These are phyloP conservation scores for Podarcis siculus DNA, from an alignment of 2,797 vertebrate genomes.

Conservation along the genomic window DNA sequence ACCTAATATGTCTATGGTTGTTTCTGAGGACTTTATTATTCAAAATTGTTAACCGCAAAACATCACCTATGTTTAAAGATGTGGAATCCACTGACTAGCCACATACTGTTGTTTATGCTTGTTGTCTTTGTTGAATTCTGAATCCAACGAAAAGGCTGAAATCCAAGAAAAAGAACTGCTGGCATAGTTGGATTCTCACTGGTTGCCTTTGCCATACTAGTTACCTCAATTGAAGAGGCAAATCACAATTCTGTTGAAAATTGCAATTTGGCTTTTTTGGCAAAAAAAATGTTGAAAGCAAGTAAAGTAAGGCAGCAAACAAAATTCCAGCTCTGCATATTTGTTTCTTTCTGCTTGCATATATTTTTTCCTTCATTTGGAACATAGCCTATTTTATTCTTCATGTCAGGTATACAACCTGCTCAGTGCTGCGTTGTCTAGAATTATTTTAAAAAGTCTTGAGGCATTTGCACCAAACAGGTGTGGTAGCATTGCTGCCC, in stretches of 20 bases:
- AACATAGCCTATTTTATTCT: not conserved
- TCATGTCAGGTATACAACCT: not conserved
- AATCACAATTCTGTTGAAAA: not conserved
- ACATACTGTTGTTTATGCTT: not conserved
- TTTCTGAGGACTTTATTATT: slow-evolving; percentile 13
- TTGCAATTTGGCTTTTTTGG: not conserved
- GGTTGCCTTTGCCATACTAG: not conserved
- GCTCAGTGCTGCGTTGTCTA: not conserved
- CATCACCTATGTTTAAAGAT: not conserved
- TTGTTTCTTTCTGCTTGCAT: not conserved
- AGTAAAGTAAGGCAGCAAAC: not conserved
- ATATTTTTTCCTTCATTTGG: not conserved
- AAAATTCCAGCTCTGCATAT: not conserved
- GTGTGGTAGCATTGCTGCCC: not conserved
- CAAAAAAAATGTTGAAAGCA: not conserved
- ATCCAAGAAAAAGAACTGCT: slow-evolving; percentile 1
- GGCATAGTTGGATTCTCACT: not conserved
- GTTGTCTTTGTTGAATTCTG: not conserved
- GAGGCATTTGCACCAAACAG: not conserved
- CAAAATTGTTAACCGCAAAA: slow-evolving; percentile 5
- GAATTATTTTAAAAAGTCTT: not conserved
- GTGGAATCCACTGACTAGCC: not conserved
- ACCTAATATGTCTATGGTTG: not conserved
- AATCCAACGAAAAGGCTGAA: not conserved
- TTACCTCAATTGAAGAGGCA: not conserved